Evolutionary conservation across 2,888 invertebrate genomes (phyloP), one percentile per base, ranked within the genome.

Genomic region (Andrena bicolor): DNA sequence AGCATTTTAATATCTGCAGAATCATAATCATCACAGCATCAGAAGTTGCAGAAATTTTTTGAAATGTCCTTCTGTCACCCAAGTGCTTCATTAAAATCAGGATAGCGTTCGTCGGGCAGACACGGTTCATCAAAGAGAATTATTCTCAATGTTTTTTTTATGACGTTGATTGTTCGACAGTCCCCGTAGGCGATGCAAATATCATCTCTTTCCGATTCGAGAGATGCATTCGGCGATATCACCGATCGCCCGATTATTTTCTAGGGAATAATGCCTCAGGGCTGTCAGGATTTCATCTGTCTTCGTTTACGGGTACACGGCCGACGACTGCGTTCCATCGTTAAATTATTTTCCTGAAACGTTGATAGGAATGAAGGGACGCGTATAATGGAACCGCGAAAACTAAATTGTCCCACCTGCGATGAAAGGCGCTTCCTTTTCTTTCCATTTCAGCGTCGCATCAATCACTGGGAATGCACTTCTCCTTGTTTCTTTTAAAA

Each of bases 61-160:
- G 41, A 41, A 16, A 16, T 5, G 4, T 41, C 5, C 16, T n/a
- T n/a, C n/a, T n/a, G n/a, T n/a, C 41, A 4, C 5, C 68, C n/a
- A 13, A 13, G 32, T 53, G 51, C 16, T 53, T 86, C 66, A 61
- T 86, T 80, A 84, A 82, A 82, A 82, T 28, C 49, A n/a, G 60
- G 10, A 49, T 26, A 41, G 10, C n/a, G 23, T 60, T 76, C 69
- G 68, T n/a, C 30, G 26, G 68, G 16, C 20, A n/a, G 28, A 26
- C 53, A 49, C 58, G 26, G 30, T 61, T 51, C 71, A 32, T 58
- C 61, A 32, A 71, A 68, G 41, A 69, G 28, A 75, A 79, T 83
- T 78, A 75, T 76, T 74, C 28, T 7, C 26, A 28, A 61, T 66
- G 65, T 65, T 68, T 74, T 72, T 72, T 73, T 56, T 41, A 30